Base-by-base conservation (phyloP, 2,888 invertebrate genomes). In the Eudasyphora cyanicolor region DNA sequence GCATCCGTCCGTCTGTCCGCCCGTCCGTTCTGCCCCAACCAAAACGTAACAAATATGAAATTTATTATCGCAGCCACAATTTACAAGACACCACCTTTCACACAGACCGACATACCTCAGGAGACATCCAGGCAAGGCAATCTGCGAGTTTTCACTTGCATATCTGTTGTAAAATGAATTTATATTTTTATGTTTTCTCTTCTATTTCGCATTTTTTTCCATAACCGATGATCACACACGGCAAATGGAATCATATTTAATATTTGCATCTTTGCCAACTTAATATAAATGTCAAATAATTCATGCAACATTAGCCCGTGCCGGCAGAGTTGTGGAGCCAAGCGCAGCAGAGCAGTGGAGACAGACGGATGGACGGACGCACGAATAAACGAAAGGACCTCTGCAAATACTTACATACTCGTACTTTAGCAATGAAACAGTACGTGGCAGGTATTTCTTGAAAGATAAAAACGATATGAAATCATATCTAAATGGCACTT, bases 221-320 rank as follows among this genome's bases (percentile, higher is more conserved):
- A n/a, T 12, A 2, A n/a, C 14, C 45, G 45, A n/a, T 45, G 45
- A 45, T 45, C 45, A 45, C 57, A 27, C 8, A 51, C 51, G 21
- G 51, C 7, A 67, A 32, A 74, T 45, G 45, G 60, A 62, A 74
- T 17, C 35, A 29, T 75, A 75, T 75, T 80, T 49, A 62, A 67
- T 77, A 42, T 71, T 54, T 78, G 51, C 24, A 76, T 76, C 73
- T 67, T 76, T 64, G 67, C 71, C 79, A 76, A 82, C 71, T 76
- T 82, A 79, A 79, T 82, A 82, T 79, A 79, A 82, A 82, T 82
- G 82, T 82, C 76, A 79, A 76, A 82, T 82, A 82, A 79, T 82
- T 82, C 82, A 82, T 82, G 79, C 79, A 76, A 79, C 76, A 79
- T 82, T 82, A 79, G 82, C 64, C 67, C 38, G 6, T 21, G 38